Percentiles rank a stretch among this genome's conserved stretches.
Evolutionary conservation across 2,888 invertebrate species (phyloP).

Genomic region (Bombylius discolor): DNA sequence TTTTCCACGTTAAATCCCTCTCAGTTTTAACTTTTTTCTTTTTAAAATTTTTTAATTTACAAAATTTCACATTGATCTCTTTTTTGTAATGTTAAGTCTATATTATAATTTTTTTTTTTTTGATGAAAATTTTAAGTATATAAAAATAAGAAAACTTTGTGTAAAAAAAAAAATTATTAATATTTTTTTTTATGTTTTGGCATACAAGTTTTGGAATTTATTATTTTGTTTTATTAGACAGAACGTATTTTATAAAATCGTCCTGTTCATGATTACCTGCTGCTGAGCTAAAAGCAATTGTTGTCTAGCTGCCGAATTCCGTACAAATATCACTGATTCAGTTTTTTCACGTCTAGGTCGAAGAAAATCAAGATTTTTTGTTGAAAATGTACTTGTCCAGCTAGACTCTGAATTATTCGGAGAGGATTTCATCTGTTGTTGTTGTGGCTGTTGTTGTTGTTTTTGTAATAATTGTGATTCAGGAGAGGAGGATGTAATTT

Average conservation of each 20-base stretch:
- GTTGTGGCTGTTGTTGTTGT: slow-evolving; percentile 21
- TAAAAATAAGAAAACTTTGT: neutral
- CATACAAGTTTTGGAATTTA: too few species aligned
- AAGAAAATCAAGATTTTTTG: slow-evolving; percentile 37
- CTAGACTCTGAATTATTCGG: slow-evolving; percentile 22
- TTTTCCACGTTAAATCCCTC: too few species aligned
- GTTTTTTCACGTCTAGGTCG: slow-evolving; percentile 75
- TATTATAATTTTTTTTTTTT: too few species aligned
- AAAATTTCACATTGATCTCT: too few species aligned
- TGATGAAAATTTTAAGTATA: too few species aligned
- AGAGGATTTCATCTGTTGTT: slow-evolving; percentile 3
- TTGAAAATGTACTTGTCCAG: slow-evolving; percentile 31
- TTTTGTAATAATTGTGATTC: slow-evolving; percentile 27
- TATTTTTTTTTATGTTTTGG: too few species aligned
- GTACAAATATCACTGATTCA: slow-evolving; percentile 72
- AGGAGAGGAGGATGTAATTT: neutral
- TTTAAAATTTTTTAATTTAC: too few species aligned
- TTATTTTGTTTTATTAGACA: neutral
- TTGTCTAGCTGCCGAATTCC: slow-evolving; percentile 44
- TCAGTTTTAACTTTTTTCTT: too few species aligned
- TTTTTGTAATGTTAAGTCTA: too few species aligned
- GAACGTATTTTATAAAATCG: neutral
- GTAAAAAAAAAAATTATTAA: too few species aligned
- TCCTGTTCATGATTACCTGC: slow-evolving; percentile 22
- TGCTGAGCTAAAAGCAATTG: slow-evolving; percentile 28